phyloP scores from a whole-genome alignment of 2,113 vertebrate species.

The Pelecanoides urinatrix region DNA sequence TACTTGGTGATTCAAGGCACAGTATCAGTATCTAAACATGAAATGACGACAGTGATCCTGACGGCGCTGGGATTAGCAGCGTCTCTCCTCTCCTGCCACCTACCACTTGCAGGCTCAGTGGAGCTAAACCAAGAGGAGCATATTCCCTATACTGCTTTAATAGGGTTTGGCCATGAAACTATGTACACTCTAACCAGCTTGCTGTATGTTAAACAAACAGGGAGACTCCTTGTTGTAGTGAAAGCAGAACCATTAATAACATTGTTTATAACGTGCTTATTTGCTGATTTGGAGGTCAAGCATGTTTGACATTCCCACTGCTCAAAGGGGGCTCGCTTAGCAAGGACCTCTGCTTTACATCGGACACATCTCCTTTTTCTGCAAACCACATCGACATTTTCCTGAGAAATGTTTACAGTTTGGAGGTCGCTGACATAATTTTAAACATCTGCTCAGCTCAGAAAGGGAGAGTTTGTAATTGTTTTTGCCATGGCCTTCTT shows the following conservation, averaged over 20 bases:
- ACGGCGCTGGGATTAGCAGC: not conserved
- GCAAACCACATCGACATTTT: constrained; percentile 31
- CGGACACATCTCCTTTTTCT: not conserved
- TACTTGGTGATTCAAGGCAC: not conserved
- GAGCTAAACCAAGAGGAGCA: not conserved
- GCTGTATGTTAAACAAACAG: constrained; percentile 56
- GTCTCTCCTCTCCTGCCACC: not conserved
- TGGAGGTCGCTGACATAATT: constrained; percentile 54
- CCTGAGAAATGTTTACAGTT: constrained; percentile 63
- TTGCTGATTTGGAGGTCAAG: constrained; percentile 71
- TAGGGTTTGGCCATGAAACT: not conserved
- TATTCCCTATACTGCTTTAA: not conserved
- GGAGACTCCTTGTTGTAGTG: constrained; percentile 6
- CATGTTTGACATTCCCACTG: constrained; percentile 65
- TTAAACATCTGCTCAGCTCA: constrained; percentile 60
- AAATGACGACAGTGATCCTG: not conserved
- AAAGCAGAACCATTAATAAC: constrained; percentile 56
- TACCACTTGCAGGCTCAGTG: not conserved
- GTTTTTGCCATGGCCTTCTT: constrained; percentile 10
- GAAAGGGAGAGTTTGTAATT: constrained; percentile 27
- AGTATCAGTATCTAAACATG: not conserved
- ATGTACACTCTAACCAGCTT: not conserved
- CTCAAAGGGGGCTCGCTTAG: constrained; percentile 10
- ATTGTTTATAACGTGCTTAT: constrained; percentile 66
- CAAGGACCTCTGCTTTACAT: constrained; percentile 46